These are phyloP conservation scores for Calyptommatus sinebrachiatus DNA, from an alignment of 2,113 vertebrate species.

Conservation along the genomic window DNA sequence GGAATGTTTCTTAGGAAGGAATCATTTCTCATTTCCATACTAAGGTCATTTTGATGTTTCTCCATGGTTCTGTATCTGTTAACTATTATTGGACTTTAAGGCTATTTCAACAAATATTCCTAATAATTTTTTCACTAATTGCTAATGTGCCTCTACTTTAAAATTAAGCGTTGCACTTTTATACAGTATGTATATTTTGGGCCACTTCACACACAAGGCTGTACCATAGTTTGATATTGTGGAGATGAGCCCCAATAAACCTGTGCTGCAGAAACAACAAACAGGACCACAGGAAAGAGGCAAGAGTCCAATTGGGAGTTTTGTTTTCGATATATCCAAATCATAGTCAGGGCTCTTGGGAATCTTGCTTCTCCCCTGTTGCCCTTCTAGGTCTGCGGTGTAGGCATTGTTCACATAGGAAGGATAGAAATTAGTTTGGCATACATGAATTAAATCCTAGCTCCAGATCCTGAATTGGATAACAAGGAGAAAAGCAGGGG, in stretches of 20 bases:
- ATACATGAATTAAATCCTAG: neutral
- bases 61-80: neutral
- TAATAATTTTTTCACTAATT: neutral
- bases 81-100: neutral
- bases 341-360: too few relatives aligned
- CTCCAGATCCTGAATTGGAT: neutral
- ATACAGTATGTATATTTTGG: neutral
- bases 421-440: neutral
- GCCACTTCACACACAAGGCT: neutral
- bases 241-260: neutral
- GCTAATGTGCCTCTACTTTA: neutral
- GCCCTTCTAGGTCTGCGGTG: too few relatives aligned
- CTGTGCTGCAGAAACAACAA: too few relatives aligned
- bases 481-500: neutral
- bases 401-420: too few relatives aligned
- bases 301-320: too few relatives aligned
- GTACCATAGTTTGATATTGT: neutral
- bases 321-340: too few relatives aligned
- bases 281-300: too few relatives aligned
- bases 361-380: too few relatives aligned
- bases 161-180: neutral
- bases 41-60: too few relatives aligned
- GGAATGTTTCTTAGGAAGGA: too few relatives aligned
- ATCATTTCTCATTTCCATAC: neutral
- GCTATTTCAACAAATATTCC: neutral